Base-by-base conservation (phyloP, 2,888 invertebrate species). In the Hetaerina titia region DNA sequence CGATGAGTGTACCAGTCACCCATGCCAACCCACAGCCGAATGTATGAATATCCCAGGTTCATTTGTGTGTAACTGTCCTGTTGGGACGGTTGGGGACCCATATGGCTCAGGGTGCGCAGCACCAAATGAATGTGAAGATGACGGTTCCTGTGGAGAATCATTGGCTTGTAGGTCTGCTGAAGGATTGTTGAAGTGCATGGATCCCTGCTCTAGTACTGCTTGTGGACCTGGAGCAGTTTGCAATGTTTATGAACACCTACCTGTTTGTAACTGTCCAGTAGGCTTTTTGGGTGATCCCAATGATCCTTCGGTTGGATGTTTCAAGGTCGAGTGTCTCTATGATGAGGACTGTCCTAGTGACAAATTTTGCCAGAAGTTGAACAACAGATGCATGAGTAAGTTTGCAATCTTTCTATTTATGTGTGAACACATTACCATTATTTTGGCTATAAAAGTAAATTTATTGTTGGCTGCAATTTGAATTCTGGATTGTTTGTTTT, bases 301-400 rank as follows among this genome's bases (percentile, higher is more conserved):
- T 95, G 98, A 98, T 96, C 97, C 97, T 95, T 97, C 97, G 94
- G 97, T 98, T 94, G 99, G 99, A 69, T 99, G 99, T 96, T 99
- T 98, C 96, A 98, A 98, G 97, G 99, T 99, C 4, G 99, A 99
- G 97, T 99, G 99, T 96, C 97, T 98, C 2, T 97, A 97, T 89
- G 97, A 98, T 96, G 97, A 97, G 81, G 98, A 99, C 96, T 99
- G 99, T 96, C 97, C 98, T 6, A 96, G 96, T 64, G 98, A 98
- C 95, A 98, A 98, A 96, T 98, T 98, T 96, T 99, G 99, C 96
- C 98, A 98, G 96, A 96, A 97, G 7, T 97, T 97, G 96, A 98
- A 97, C 94, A 98, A 98, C 96, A 98, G 98, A 97, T 99, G 98
- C 96, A 97, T 98, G 96, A 98, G 98, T 98, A 97, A 97, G 97